Evolutionary conservation across 2,888 invertebrate genomes (phyloP), one percentile per base, ranked within the genome.

Genomic region (Pinctada fucata): DNA sequence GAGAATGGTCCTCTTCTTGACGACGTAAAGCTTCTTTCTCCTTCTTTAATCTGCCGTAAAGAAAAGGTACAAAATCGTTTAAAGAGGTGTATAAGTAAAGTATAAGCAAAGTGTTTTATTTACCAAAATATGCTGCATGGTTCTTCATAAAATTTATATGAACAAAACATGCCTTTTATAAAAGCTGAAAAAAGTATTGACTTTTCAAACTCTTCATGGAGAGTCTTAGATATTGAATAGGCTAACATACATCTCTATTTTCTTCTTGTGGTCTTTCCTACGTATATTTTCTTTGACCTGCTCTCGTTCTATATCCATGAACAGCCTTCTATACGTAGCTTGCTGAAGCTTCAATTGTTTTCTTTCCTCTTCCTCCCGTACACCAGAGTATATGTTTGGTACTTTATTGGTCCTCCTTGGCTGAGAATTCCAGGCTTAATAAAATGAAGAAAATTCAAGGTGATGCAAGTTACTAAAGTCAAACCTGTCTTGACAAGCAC

Each of bases 231-330:
- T 31, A 31, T 31, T 31, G 31, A 31, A 31, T 31, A 31, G 31
- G 31, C 31, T 31, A 31, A 49, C 79, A 72, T 82, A 90, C 90
- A 80, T 85, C 3, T 84, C 82, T 45, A 91, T 90, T 68, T 86
- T 86, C 76, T 87, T 86, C 13, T 87, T 73, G 69, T 91, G 91
- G 67, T 90, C 85, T 73, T 88, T 86, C 75, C 88, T 78, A 8
- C 90, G 79, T n/a, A 87, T 83, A 77, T 89, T 90, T 77, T 91
- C 91, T 78, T 91, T 91, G n/a, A 91, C 91, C 72, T 91, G 90
- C 81, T 91, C 91, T 66, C 91, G 78, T 78, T 92, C 92, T 8
- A 91, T 87, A 80, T 92, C 91, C 91, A 91, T 92, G 80, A 91
- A 92, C 31, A 91, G 85, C 8, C 91, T 84, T 45, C 91, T 83